Evolutionary conservation across 2,888 invertebrate genomes (phyloP), one percentile per base, ranked within the genome.

Genomic region (Odontocolon sp.): DNA sequence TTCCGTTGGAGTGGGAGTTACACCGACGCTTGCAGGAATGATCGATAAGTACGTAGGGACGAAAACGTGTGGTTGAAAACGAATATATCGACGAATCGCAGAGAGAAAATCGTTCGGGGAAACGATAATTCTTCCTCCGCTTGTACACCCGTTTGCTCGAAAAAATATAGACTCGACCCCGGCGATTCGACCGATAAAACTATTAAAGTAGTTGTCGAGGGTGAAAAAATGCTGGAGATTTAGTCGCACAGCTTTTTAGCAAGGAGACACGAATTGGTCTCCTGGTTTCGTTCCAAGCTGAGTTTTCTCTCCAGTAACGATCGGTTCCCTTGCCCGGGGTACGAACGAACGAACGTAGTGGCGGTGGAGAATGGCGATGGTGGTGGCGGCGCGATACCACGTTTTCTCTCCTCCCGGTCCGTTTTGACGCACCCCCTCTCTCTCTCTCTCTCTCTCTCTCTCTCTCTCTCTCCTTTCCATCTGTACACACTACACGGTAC

Each of bases 241-340:
- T n/a, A n/a, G n/a, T n/a, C n/a, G n/a, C n/a, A n/a, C n/a, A n/a
- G n/a, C n/a, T n/a, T n/a, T n/a, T n/a, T n/a, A n/a, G n/a, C n/a
- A n/a, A n/a, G n/a, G n/a, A n/a, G n/a, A n/a, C n/a, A n/a, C 23
- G 11, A 9, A 47, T 21, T 45, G 31, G 57, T 36, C 16, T 11
- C 45, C 54, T 47, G 64, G 80, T 81, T 81, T 80, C 70, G 72
- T 66, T 70, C 66, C 56, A 40, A 75, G 61, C 77, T 66, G 68
- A 77, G 72, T 72, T 79, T 77, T 80, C n/a, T 84, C 80, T 81
- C 86, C 83, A 83, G 87, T 87, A 88, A 88, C 87, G 87, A 88
- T 88, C 87, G 87, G 85, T 82, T 86, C 85, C 87, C 87, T 87
- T 85, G 87, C 85, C 87, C 87, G 85, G 86, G 88, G 87, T 87